Base-by-base conservation (phyloP, 1,140 invertebrate species). In the Magallana angulata region DNA sequence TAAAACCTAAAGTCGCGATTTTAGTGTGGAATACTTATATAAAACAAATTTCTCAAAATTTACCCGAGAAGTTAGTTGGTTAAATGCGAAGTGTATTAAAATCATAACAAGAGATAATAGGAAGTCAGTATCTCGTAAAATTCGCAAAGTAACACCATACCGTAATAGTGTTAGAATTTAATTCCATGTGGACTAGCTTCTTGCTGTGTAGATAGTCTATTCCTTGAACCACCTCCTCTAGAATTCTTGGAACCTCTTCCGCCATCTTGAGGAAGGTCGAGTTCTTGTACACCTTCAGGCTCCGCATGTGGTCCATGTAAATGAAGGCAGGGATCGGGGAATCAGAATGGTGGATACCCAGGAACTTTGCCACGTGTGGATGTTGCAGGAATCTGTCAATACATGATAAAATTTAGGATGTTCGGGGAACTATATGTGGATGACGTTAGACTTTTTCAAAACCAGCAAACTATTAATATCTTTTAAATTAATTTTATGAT, bases 181-280 rank as follows among this genome's bases (percentile, higher is more conserved):
- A 88, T 85, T 93, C 92, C 91, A 92, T 91, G 68, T 93, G 92
- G 12, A 93, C 91, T n/a, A 93, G 85, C 18, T 90, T 90, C 59
- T 92, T 90, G 4, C 87, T 85, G 82, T 93, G 92, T 1, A 93
- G 85, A 81, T 91, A 92, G 11, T 91, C 87, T 11, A 93, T 68
- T 7, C 92, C 92, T 1, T 80, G 16, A 1, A 89, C 57, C 18
- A 91, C 84, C 56, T 90, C 87, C 8, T 87, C 36, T 30, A 92
- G 58, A 16, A 92, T 80, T 62, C 82, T 85, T 1, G 89, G 89
- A 12, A 91, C 68, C n/a, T 88, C 90, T 0, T 88, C 59, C 56
- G 82, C 30, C 24, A 87, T 57, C 8, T 80, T 76, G 57, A 84
- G 60, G 30, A 90, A 86, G 7, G 85, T 85, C 1, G 81, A 81